These are phyloP conservation scores for Bombycilla garrulus DNA, from an alignment of 2,113 vertebrate species.

Conservation along the genomic window DNA sequence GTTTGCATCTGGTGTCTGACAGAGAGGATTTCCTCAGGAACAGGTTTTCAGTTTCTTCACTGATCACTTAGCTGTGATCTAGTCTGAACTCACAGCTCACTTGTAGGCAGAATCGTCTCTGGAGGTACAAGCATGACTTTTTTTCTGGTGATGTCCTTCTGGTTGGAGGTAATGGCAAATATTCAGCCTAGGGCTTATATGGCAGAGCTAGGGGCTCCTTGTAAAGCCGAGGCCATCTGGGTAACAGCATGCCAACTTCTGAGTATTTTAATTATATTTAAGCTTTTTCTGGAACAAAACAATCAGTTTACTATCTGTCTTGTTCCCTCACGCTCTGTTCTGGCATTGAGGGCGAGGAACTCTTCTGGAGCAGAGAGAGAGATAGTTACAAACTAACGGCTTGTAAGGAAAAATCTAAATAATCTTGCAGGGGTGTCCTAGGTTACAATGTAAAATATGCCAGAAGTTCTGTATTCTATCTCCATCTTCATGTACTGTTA, in stretches of 20 bases:
- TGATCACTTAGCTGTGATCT: neutral
- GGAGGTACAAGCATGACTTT: neutral
- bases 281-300: neutral
- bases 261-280: neutral
- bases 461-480: no score
- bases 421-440: neutral
- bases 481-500: no score
- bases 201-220: neutral
- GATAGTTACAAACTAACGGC: neutral
- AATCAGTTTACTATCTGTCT: neutral
- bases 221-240: neutral
- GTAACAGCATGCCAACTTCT: neutral
- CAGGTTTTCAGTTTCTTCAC: neutral
- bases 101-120: neutral
- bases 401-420: neutral
- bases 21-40: neutral
- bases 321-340: rapidly evolving
- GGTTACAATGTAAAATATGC: no score
- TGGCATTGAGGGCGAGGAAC: neutral
- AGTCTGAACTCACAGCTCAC: neutral
- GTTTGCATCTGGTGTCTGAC: neutral
- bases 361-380: neutral
- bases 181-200: neutral
- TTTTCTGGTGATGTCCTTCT: neutral
- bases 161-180: neutral